Evolutionary conservation across 2,113 vertebrate genomes (phyloP).

Genomic region (Theristicus caerulescens): DNA sequence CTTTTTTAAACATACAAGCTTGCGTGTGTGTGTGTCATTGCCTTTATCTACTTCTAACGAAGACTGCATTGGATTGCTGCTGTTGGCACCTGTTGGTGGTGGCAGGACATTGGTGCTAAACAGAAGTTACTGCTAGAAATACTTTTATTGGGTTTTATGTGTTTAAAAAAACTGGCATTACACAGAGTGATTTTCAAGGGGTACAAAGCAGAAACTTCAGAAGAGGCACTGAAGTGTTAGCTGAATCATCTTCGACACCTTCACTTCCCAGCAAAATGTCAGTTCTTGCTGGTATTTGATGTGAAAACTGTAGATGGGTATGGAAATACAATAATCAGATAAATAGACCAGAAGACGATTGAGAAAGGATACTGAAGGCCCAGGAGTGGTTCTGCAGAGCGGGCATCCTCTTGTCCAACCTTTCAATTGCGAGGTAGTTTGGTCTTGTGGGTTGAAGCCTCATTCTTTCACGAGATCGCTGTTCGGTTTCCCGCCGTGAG

Average conservation of each 20-base stretch:
- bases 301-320: neutral
- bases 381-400: neutral
- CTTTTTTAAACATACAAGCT: neutral
- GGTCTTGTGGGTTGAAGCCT: neutral
- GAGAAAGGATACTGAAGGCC: neutral
- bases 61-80: neutral
- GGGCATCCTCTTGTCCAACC: neutral
- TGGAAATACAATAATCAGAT: neutral
- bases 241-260: neutral
- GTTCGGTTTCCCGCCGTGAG: accelerated
- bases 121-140: neutral
- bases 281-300: neutral
- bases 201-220: neutral
- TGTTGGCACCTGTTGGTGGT: neutral
- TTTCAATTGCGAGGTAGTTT: neutral
- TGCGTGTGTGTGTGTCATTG: neutral
- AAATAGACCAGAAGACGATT: neutral
- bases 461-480: neutral
- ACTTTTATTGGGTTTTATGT: neutral
- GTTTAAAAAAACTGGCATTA: neutral
- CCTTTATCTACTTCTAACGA: neutral
- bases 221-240: neutral
- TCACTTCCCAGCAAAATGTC: neutral
- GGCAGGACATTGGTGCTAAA: neutral
- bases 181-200: neutral